Evolutionary conservation across 1,140 invertebrate species (phyloP), one percentile per base, ranked within the genome.

Genomic region (Listronotus oregonensis): DNA sequence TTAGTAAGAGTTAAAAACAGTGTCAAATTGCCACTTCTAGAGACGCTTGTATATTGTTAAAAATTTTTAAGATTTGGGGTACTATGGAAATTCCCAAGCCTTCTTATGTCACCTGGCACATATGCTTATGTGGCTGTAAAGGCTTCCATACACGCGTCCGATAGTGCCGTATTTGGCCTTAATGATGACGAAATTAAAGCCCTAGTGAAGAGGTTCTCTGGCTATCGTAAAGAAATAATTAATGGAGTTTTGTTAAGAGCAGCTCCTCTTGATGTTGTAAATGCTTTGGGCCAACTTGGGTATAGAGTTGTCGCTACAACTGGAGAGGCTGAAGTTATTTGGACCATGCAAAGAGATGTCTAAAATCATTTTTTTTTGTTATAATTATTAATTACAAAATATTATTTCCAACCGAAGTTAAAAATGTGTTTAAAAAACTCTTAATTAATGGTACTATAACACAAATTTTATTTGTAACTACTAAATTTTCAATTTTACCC

Each of bases 301-400:
- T 93, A 92, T 77, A 85, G 85, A 75, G 86, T 93, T 42, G 80
- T 91, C 66, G 86, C 86, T 72, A 90, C 85, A 77, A 90, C 89
- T 64, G 90, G 90, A 18, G 90, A 92, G 76, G 81, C 86, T 12
- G 90, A 92, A 80, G 86, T 90, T 72, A 86, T 89, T 72, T 93
- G 90, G 90, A 93, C 90, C 27, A 80, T 92, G 78, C 86, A 90
- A 76, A 84, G 91, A 73, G 89, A 91, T 79, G 77, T 87, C 73
- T 77, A 73, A 73, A 17, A 43, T 44, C 9, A 12, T 32, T 43
- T 32, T 15, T 39, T 31, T 1, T 27, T 27, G n/a, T n/a, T n/a
- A n/a, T n/a, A n/a, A n/a, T n/a, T n/a, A n/a, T 27, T 27, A 27
- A 3, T 27, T 27, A 3, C 5, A 27, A 27, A 27, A 27, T 27